These are phyloP conservation scores for Epicampocera succincta DNA, from an alignment of 2,888 invertebrate genomes.

Conservation along the genomic window DNA sequence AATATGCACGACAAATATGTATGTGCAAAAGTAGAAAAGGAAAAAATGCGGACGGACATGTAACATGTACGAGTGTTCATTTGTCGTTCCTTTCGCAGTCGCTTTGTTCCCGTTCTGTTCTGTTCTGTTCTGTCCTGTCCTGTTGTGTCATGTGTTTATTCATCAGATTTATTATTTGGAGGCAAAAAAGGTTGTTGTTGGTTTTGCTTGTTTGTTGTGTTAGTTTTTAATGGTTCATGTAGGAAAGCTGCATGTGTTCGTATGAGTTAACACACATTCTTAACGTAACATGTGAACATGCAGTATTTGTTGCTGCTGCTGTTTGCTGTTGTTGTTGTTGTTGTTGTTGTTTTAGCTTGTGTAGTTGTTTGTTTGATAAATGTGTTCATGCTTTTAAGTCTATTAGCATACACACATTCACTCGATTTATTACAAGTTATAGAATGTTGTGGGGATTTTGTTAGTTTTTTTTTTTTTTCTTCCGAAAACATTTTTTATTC, in stretches of 20 bases:
- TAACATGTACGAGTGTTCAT: conserved; percentile 21
- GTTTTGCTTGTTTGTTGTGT: conserved; percentile 39
- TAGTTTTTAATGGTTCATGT: conserved; percentile 35
- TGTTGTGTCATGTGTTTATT: conserved; percentile 60
- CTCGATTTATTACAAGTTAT: conserved; percentile 52
- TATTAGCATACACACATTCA: conserved; percentile 68
- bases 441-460: conserved; percentile 19
- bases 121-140: no score
- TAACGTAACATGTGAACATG: conserved; percentile 3
- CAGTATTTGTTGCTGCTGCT: conserved; percentile 1
- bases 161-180: conserved; percentile 65
- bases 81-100: conserved; percentile 28
- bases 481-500: conserved; percentile 8
- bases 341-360: not conserved
- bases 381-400: conserved; percentile 61
- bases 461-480: conserved; percentile 16
- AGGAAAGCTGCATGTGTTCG: conserved; percentile 1
- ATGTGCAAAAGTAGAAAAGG: conserved; percentile 22
- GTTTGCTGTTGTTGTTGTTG: conserved; percentile 6
- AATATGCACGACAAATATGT: conserved; percentile 33
- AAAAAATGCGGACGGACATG: not conserved
- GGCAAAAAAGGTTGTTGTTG: conserved; percentile 44
- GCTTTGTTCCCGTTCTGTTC: not conserved
- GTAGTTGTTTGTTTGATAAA: conserved; percentile 51
- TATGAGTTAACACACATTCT: conserved; percentile 2